Percentiles rank a stretch among this genome's conserved stretches.
Evolutionary conservation across 2,113 vertebrate genomes (phyloP).

Genomic region (Coptodon bakossiorum): DNA sequence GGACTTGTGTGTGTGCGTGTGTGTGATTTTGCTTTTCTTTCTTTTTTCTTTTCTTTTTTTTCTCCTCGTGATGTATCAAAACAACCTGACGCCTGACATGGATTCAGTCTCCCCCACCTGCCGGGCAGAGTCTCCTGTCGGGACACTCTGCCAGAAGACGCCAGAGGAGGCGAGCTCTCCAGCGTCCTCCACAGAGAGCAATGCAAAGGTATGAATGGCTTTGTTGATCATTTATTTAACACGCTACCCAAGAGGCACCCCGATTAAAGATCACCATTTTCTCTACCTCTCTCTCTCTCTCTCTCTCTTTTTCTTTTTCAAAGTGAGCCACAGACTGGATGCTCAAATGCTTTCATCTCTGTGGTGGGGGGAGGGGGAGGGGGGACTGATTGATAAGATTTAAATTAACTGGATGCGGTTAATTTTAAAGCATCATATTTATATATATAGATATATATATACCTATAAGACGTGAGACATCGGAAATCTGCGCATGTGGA

Average conservation of each 20-base stretch:
- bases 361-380: background rate
- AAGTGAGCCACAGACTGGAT: background rate
- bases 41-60: background rate
- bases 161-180: slow-evolving; percentile 79
- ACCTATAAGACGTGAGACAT: background rate
- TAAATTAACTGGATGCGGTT: slow-evolving; percentile 28
- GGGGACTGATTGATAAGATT: slow-evolving; percentile 19
- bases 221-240: slow-evolving; percentile 2
- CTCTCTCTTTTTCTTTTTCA: background rate
- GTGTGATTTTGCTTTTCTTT: background rate
- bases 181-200: slow-evolving; percentile 78
- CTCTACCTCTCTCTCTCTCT: background rate
- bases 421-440: background rate
- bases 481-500: background rate
- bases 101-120: slow-evolving; percentile 83
- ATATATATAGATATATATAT: background rate
- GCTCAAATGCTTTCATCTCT: background rate
- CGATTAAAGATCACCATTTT: background rate
- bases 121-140: slow-evolving; percentile 83
- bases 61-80: slow-evolving; percentile 72
- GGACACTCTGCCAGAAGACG: slow-evolving; percentile 81
- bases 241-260: background rate
- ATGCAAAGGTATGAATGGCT: slow-evolving; percentile 77
- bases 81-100: slow-evolving; percentile 77
- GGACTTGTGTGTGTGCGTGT: background rate